These are phyloP conservation scores for Chloroceryle inda DNA, from an alignment of 2,797 vertebrate genomes.

Conservation along the genomic window DNA sequence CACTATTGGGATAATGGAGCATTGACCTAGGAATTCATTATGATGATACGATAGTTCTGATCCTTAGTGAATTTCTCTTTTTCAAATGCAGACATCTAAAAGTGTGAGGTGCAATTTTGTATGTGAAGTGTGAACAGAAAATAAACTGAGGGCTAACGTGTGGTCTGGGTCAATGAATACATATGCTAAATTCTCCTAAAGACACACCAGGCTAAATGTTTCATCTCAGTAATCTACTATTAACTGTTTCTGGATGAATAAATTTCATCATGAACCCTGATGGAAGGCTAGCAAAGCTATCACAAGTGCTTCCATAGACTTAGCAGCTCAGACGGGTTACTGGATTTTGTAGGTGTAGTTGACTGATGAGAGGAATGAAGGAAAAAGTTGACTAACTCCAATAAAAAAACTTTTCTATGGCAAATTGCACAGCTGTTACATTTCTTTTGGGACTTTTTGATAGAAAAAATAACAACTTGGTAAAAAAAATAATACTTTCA, in stretches of 20 bases:
- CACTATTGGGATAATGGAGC: background rate
- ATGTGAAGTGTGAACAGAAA: background rate
- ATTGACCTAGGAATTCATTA: background rate
- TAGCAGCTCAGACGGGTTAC: background rate
- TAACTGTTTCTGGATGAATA: background rate
- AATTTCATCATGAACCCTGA: background rate
- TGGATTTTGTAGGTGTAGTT: background rate
- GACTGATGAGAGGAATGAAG: background rate
- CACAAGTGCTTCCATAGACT: background rate
- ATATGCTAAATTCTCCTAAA: background rate
- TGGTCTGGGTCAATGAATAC: background rate
- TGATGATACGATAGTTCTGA: background rate
- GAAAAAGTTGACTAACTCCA: background rate
- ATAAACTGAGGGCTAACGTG: background rate
- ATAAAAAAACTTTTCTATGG: background rate
- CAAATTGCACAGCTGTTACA: background rate
- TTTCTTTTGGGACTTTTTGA: background rate
- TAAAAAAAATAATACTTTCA: background rate
- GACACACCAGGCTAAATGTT: background rate
- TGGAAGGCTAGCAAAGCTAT: background rate
- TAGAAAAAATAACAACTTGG: background rate
- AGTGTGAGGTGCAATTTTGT: background rate
- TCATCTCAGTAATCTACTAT: background rate
- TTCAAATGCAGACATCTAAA: background rate
- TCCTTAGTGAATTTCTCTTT: background rate